Base-by-base conservation (phyloP, 2,888 invertebrate species). In the Apantesis nais region DNA sequence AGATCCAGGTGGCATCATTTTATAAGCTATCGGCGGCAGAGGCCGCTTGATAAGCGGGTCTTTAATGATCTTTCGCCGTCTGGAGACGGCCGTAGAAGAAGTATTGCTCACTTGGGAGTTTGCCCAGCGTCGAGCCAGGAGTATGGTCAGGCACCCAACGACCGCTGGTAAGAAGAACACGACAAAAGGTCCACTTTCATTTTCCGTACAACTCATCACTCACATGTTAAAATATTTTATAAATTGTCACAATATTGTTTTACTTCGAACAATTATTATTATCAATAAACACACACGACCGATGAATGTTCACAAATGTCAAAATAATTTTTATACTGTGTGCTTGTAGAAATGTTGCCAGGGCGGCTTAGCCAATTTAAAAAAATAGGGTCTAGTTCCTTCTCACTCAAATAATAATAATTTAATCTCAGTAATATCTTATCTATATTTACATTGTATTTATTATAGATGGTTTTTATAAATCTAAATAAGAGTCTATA, bases 151-250 rank as follows among this genome's bases (percentile, higher is more conserved):
- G 88, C 95, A 94, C 89, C 95, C 95, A 85, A 95, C 91, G 83
- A 94, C 90, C 82, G 95, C 94, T 84, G 95, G 95, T 88, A 95
- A 86, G 90, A 95, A 93, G 93, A 95, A 94, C 89, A 95, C 94
- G 91, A 95, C 94, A 93, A 94, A 94, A 91, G 95, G 93, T 85
- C 91, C 95, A 95, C 89, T 95, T 90, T 91, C 95, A 95, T 92
- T 93, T 92, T 94, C 93, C 92, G 94, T 95, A 95, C 94, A 94
- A 95, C 93, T 95, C 95, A 95, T 94, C 93, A 95, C 95, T 95
- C 88, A 94, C 94, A 95, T 95, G 93, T 93, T 94, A 93, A 92
- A 93, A 89, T 90, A 81, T 90, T 89, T 85, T 84, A 68, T 82
- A 84, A 86, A 83, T 77, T 83, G 85, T 86, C 89, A 90, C 93